These are phyloP conservation scores for Girardinus metallicus DNA, from an alignment of 2,797 vertebrate genomes.

Conservation along the genomic window DNA sequence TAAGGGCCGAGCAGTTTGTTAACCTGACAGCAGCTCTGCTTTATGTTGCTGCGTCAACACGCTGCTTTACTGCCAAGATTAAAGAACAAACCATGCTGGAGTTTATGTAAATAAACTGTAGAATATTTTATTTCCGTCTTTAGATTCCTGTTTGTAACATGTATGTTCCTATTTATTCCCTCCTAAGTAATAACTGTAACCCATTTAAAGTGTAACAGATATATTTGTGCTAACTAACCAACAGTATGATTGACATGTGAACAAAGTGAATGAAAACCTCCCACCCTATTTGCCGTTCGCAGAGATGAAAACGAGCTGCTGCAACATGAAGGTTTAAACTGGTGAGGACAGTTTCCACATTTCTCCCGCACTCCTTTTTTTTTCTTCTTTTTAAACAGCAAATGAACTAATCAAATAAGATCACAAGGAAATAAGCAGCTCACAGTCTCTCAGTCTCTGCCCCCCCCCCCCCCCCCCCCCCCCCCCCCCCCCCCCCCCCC, in stretches of 20 bases:
- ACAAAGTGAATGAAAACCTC: slow-evolving; percentile 68
- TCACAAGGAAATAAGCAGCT: slow-evolving; percentile 59
- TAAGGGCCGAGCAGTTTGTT: slow-evolving; percentile 19
- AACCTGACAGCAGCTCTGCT: slow-evolving; percentile 38
- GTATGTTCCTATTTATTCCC: slow-evolving; percentile 57
- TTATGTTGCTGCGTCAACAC: slow-evolving; percentile 39
- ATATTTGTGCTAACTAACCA: slow-evolving; percentile 62
- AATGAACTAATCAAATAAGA: slow-evolving; percentile 72
- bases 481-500: too few relatives aligned
- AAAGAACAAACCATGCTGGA: slow-evolving; percentile 34
- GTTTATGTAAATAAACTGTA: slow-evolving; percentile 32
- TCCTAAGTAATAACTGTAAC: slow-evolving; percentile 44
- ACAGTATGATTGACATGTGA: slow-evolving; percentile 63
- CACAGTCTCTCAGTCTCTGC: slow-evolving; percentile 48
- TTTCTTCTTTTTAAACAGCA: slow-evolving; percentile 37
- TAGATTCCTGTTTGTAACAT: slow-evolving; percentile 48
- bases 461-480: too few relatives aligned
- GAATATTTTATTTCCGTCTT: slow-evolving; percentile 28
- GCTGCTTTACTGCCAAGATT: slow-evolving; percentile 31
- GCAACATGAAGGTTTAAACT: slow-evolving; percentile 80
- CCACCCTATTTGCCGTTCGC: slow-evolving; percentile 72
- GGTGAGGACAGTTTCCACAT: slow-evolving; percentile 79
- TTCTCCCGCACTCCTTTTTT: slow-evolving; percentile 51
- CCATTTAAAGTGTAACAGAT: slow-evolving; percentile 38
- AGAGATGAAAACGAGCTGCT: slow-evolving; percentile 79